Base-by-base conservation (phyloP, 2,113 vertebrate species). In the Pongo pygmaeus region DNA sequence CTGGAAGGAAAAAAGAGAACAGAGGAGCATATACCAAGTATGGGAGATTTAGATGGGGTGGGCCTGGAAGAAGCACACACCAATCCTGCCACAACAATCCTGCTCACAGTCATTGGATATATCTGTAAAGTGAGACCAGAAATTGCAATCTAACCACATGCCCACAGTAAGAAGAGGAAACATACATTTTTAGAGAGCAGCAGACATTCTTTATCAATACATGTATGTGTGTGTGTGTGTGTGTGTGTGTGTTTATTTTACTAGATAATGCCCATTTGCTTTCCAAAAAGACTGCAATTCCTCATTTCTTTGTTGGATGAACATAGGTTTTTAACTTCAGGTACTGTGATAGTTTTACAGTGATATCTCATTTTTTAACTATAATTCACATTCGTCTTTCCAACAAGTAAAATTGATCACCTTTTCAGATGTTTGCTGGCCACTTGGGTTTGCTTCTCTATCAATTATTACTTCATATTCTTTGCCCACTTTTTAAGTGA, bases 331-430 rank as follows among this genome's bases (percentile, higher is more conserved):
- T 70, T 77, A 77, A 81, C 84, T 61, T 50, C 46, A 46, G 72
- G 35, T 16, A 43, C 52, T 55, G 20, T 25, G 12, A 75, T 30
- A 32, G 59, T 93, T 93, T 10, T 52, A 84, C 67, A 93, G 30
- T 25, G 30, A 55, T 84, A 43, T 25, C 35, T 92, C 57, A 75
- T 90, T 35, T 72, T 91, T 79, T 23, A 67, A 70, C 48, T 64
- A 30, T 79, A 94, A 96, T 89, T 86, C 92, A 35, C 8, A 67
- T 87, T 94, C 87, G 22, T 86, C 86, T 96, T 88, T 77, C 86
- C 74, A 83, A 91, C 64, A 89, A 79, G 72, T 59, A 80, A 61
- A 95, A 77, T 43, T 14, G 25, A 81, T 59, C 48, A 84, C 89
- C 40, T 89, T 91, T 50, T 48, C 43, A 87, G 70, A 48, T 84